Evolutionary conservation across 2,888 invertebrate species (phyloP), one percentile per base, ranked within the genome.

Genomic region (Apoda limacodes): DNA sequence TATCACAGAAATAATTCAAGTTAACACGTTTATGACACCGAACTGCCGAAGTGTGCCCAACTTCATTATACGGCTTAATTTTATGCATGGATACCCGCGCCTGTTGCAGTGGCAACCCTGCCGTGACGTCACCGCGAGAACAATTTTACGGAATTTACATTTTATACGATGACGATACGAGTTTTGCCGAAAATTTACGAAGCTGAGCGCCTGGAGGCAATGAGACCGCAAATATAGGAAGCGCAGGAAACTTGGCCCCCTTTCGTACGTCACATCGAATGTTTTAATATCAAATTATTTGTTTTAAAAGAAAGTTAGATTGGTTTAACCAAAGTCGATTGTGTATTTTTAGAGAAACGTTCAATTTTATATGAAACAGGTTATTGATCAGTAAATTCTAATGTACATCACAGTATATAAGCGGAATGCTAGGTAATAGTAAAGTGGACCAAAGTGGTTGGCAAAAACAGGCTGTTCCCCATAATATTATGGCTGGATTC

Each of bases 41-140:
- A 29, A 52, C 47, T 33, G 46, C 48, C 49, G 39, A 44, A 47
- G 46, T 50, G 51, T 41, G 47, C 46, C 53, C 52, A 48, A 53
- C 68, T 66, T 75, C 75, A 74, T 76, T 76, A 72, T 67, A 63
- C 64, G 59, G 74, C 67, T 76, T 78, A 80, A 81, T 78, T 81
- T 81, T 76, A 75, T 72, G 78, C 76, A 72, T 69, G 74, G 61
- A 53, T 65, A 75, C 72, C 44, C 65, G 58, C 61, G 58, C 60
- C 35, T 48, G 45, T 43, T 53, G 40, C 46, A 42, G 40, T 45
- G 40, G 43, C 42, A 50, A 46, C 46, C 43, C 43, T 33, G 33
- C 37, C 46, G 56, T 53, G 17, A 17, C 17, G 46, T 39, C 43
- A 46, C 48, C 46, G 47, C 51, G 52, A 51, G 57, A 52, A 37